These are phyloP conservation scores for Orchesellides sinensis DNA, from an alignment of 2,888 invertebrate genomes.

Conservation along the genomic window DNA sequence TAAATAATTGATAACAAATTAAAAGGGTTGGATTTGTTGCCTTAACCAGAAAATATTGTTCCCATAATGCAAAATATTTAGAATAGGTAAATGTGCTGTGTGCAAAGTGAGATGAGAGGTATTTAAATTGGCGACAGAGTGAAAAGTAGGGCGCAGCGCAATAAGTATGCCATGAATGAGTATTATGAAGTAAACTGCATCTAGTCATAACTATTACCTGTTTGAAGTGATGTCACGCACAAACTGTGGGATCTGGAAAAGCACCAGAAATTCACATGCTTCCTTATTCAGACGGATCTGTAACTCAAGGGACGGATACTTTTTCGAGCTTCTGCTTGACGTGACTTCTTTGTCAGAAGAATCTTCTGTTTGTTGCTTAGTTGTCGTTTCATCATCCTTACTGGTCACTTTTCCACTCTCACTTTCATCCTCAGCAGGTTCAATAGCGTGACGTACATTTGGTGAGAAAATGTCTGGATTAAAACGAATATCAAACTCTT, in stretches of 20 bases:
- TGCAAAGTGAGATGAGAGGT: not conserved
- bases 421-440: constrained; percentile 77
- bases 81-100: too few relatives aligned
- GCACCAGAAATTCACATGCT: constrained; percentile 95
- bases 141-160: not conserved
- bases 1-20: too few relatives aligned
- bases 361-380: not conserved
- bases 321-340: constrained; percentile 64
- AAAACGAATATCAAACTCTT: constrained; percentile 97
- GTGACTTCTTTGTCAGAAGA: not conserved
- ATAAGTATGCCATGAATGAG: not conserved
- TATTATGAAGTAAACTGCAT: too few relatives aligned
- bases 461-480: constrained; percentile 99
- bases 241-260: constrained; percentile 96
- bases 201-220: too few relatives aligned
- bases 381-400: not conserved
- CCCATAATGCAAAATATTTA: too few relatives aligned
- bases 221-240: constrained; percentile 78
- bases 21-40: too few relatives aligned
- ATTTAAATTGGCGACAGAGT: not conserved
- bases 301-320: constrained; percentile 72
- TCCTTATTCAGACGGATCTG: constrained; percentile 86
- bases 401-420: not conserved
- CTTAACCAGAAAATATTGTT: too few relatives aligned
- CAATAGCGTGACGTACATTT: constrained; percentile 88